Base-by-base conservation (phyloP, 1,140 invertebrate species). In the Asbolus verrucosus region DNA sequence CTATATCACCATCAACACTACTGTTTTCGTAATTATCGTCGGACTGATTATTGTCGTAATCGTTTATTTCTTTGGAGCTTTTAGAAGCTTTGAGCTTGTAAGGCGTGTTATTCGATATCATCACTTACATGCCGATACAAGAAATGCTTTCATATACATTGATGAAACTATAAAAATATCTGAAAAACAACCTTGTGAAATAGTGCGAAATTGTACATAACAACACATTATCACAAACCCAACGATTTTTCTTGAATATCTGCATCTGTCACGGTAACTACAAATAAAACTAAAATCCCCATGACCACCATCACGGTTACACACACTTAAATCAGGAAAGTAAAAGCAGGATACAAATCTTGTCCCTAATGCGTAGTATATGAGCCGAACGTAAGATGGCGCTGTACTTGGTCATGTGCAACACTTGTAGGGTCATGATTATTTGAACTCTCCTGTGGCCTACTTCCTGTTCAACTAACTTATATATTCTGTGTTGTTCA, bases 81-180 rank as follows among this genome's bases (percentile, higher is more conserved):
- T 81, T 84, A 27, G 80, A 80, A 80, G 82, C 79, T 74, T 82
- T 83, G 43, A 83, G 77, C 77, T 84, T 84, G 69, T 82, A 81
- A 63, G 72, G 50, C 38, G 78, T 78, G 71, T 77, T 82, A 76
- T 81, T 83, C 74, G 82, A 82, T 83, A 83, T 78, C 82, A 83
- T 83, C 73, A 82, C 81, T 78, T 71, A 76, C 74, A 75, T 75
- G 39, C 46, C 74, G 74, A 67, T 43, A 18, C 39, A 43, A 43
- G 46, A 39, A 65, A 30, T 62, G 30, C 33, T 63, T 63, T 41
- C 33, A 41, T 41, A 63, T 63, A 63, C 61, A 41, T 63, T 2
- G 39, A 63, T 8, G 6, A 39, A 18, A 63, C 33, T 39, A 21
- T 19, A 41, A 33, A 5, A 38, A 16, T 1, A 19, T 41, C 33